Base-by-base conservation (phyloP, 1,140 invertebrate genomes). In the Cydia fagiglandana region DNA sequence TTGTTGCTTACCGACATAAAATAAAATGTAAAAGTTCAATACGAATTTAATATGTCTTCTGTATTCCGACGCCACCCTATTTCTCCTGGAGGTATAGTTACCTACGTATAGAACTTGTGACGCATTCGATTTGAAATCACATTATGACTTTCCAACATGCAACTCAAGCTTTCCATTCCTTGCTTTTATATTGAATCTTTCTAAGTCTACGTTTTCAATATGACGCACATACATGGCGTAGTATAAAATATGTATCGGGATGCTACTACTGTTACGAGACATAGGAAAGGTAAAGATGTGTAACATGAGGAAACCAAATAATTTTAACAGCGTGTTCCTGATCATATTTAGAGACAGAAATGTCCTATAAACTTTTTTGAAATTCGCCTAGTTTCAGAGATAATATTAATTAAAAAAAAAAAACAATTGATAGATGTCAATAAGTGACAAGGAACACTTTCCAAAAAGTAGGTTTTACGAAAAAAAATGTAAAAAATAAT, bases 61-160 rank as follows among this genome's bases (percentile, higher is more conserved):
- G 66, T 70, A 70, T 70, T 70, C 66, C n/a, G 30, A 41, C 38
- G 66, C 13, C 34, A 70, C 66, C 66, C 34, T 70, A 66, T 66
- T 70, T 38, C 66, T 70, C 34, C 24, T 66, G 13, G 13, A 70
- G 38, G 34, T 64, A 79, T 76, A 80, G 75, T 79, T 83, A 83
- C 79, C 83, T 81, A 84, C 80, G 83, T 87, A 86, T 70, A 86
- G 85, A 88, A 87, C 83, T 81, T 86, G 85, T 84, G 85, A 79
- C 82, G 80, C 80, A 86, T 87, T 88, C 83, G 80, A 88, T 87
- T 86, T 76, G 81, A 88, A 89, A 88, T 88, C 86, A 85, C 85
- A 85, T 90, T 88, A 86, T 87, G 84, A 86, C 84, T 87, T 88
- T 88, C 88, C 88, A 89, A 86, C 84, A 89, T 89, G 88, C 83